A percentile compares a stretch with the other conserved stretches of the same genome.
phyloP scores from a whole-genome alignment of 2,888 invertebrate genomes.

The Dusona sp. region DNA sequence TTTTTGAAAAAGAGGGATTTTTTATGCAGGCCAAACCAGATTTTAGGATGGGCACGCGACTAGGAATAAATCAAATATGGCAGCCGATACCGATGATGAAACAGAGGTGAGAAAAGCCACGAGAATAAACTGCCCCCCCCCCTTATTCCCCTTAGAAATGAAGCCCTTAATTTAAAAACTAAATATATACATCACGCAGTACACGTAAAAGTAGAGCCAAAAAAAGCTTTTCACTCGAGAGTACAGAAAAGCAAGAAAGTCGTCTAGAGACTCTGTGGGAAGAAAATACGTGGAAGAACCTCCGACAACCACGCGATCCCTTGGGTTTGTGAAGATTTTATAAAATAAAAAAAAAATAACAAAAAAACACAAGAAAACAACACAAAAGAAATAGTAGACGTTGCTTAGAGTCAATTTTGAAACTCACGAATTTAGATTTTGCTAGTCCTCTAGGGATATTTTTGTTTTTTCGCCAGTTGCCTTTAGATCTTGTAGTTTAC shows the following conservation, averaged over 20 bases:
- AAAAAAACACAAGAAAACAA: background rate
- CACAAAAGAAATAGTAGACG: background rate
- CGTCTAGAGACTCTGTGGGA: background rate
- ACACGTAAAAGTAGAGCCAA: slow-evolving; percentile 42
- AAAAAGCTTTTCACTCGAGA: background rate
- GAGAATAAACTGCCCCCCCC: slow-evolving; percentile 18
- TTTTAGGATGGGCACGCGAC: slow-evolving; percentile 88
- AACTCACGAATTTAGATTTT: background rate
- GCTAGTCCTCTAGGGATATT: slow-evolving; percentile 45
- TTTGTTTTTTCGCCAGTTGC: slow-evolving; percentile 29
- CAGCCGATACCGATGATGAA: slow-evolving; percentile 84
- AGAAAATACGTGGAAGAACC: slow-evolving; percentile 22
- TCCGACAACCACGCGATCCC: background rate
- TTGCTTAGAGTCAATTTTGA: background rate
- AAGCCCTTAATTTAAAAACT: no score
- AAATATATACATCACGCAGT: slow-evolving; percentile 17
- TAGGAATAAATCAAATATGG: slow-evolving; percentile 89
- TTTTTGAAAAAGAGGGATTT: background rate
- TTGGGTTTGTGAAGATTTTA: slow-evolving; percentile 33
- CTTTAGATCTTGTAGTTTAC: slow-evolving; percentile 76
- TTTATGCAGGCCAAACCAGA: slow-evolving; percentile 88
- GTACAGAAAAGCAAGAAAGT: slow-evolving; percentile 23
- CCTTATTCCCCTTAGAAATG: slow-evolving; percentile 41
- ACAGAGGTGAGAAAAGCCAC: slow-evolving; percentile 77
- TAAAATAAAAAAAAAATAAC: background rate